Conservation (phyloP, 2,888 invertebrate species). For the Anthoptus insignis region DNA sequence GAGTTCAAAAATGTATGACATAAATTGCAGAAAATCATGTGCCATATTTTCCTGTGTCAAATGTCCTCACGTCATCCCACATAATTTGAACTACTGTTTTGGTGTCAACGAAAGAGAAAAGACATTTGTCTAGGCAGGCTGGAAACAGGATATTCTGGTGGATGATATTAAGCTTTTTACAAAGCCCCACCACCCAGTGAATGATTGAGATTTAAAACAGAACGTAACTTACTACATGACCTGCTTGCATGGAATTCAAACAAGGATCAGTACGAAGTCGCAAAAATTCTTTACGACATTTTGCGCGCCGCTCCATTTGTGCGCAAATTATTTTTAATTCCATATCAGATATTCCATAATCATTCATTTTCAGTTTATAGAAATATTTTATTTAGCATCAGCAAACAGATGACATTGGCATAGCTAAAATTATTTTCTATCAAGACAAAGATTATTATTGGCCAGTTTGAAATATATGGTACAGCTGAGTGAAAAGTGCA, state of each 20-base stretch:
- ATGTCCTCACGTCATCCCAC: no score
- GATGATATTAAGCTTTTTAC: no score
- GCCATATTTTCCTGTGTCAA: no score
- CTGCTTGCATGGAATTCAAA: conserved; percentile 88
- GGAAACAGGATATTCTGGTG: no score
- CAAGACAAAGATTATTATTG: not conserved
- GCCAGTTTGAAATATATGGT: conserved; percentile 21
- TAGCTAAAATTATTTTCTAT: not conserved
- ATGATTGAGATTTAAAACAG: no score
- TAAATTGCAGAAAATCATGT: no score
- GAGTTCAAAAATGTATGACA: no score
- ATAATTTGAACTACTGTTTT: no score
- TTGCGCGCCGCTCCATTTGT: conserved; percentile 86
- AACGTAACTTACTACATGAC: conserved; percentile 84
- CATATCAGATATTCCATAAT: conserved; percentile 81
- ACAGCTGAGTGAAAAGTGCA: conserved; percentile 41
- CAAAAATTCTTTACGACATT: conserved; percentile 89
- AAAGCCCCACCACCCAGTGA: no score
- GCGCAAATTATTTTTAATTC: conserved; percentile 84
- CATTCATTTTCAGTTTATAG: conserved; percentile 50
- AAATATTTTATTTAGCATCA: not conserved
- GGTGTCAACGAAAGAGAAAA: no score
- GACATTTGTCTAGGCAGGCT: no score
- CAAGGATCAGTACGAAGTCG: conserved; percentile 90
- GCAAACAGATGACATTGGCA: conserved; percentile 23